Base-by-base conservation (phyloP, 64 coral and sea anemone genomes). In the Stichodactyla mertensii region DNA sequence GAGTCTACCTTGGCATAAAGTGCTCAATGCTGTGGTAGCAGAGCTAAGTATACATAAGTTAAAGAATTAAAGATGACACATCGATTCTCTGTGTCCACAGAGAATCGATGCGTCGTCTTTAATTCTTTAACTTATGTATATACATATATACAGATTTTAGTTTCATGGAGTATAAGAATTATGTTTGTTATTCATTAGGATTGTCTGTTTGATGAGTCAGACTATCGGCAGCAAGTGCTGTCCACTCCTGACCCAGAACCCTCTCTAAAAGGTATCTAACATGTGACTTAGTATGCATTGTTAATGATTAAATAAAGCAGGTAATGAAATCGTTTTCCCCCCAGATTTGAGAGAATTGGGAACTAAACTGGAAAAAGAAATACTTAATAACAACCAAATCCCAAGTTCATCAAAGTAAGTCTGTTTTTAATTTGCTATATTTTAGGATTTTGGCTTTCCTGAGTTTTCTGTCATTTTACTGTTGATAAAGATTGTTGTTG, bases 361-460 rank as follows among this genome's bases (percentile, higher is more conserved):
- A 66, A 95, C 94, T 12, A 95, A 92, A 27, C 91, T 95, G 18
- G 94, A 95, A 57, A 95, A 87, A 79, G 94, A 95, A 92, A 78
- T 95, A 66, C 71, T 95, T 14, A 86, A 92, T 26, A 77, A 26
- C 54, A 84, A 28, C 57, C 84, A 69, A 83, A 7, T 87, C 55
- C 36, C 54, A 54, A 59, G 23, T 71, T 26, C 24, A 6, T 20
- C 69, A 71, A 71, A 71, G 69, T 71, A 71, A 71, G 69, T 71
- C 6, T 4, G 8, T 2, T 71, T 16, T 20, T 67, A n/a, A 31
- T 31, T 31, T 31, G 28, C 28, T 31, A 31, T 31, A 0, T 31
- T 31, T 31, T 31, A 31, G 28, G 28, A 31, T 31, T 31, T 31
- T 1, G 1, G 36, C 3, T 0, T 45, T 45, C 36, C 36, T 45